Evolutionary conservation across 1,140 invertebrate species (phyloP).

Genomic region (Gonioctena quinquepunctata): DNA sequence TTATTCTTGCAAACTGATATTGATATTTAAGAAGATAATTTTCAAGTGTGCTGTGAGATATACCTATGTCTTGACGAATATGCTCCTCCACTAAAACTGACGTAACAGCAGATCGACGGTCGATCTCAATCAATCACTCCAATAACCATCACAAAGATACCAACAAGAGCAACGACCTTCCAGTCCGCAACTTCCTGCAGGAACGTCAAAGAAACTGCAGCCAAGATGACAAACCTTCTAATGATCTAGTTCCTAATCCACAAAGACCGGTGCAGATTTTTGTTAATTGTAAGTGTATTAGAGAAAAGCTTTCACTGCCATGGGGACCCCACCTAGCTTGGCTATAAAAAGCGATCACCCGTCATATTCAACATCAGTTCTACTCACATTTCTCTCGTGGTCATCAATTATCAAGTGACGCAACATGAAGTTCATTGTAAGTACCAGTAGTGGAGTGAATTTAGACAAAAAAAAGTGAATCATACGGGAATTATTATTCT

Average conservation of each 20-base stretch:
- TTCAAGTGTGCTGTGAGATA: too few relatives aligned
- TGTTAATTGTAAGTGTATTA: conserved; percentile 2
- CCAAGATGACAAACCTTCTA: background rate
- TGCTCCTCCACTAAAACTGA: too few relatives aligned
- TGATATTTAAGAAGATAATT: too few relatives aligned
- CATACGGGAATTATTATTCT: background rate
- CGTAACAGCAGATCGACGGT: too few relatives aligned
- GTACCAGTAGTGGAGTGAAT: conserved; percentile 15
- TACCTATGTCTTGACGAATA: too few relatives aligned
- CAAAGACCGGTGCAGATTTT: background rate
- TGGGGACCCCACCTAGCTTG: conserved; percentile 32
- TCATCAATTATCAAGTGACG: conserved; percentile 20
- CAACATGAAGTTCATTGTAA: conserved; percentile 43
- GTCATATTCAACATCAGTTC: conserved; percentile 40
- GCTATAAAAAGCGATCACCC: conserved; percentile 41
- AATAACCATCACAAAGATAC: too few relatives aligned
- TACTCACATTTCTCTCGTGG: conserved; percentile 33
- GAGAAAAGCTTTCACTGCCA: conserved; percentile 41
- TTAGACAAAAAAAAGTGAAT: background rate
- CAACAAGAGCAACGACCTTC: background rate
- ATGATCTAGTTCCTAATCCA: background rate
- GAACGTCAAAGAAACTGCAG: background rate
- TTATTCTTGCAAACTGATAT: too few relatives aligned
- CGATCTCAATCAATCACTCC: too few relatives aligned
- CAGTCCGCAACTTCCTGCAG: background rate